A percentile compares a stretch with the other conserved stretches of the same genome.
Evolutionary conservation across 2,888 invertebrate genomes (phyloP).

Genomic region (Sesia apiformis): DNA sequence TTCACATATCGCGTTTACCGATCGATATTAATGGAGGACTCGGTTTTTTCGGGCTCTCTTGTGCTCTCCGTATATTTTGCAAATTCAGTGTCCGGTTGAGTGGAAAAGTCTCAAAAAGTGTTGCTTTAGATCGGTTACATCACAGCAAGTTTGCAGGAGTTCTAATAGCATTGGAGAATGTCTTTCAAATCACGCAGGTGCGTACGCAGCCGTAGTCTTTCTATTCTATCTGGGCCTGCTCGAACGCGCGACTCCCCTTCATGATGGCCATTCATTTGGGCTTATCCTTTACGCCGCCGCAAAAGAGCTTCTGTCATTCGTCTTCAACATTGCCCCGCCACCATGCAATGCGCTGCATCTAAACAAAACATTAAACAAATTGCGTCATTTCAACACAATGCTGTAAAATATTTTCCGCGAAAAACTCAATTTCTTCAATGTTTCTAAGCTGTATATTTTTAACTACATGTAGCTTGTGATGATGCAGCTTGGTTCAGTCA

Average conservation of each 20-base stretch:
- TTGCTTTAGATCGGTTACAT: constrained; percentile 66
- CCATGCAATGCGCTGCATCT: constrained; percentile 47
- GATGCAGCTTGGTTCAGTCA: constrained; percentile 5
- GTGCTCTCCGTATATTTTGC: constrained; percentile 55
- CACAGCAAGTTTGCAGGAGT: constrained; percentile 56
- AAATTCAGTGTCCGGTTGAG: constrained; percentile 54
- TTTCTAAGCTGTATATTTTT: background rate
- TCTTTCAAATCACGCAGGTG: constrained; percentile 87
- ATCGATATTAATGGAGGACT: constrained; percentile 79
- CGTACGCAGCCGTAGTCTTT: constrained; percentile 96
- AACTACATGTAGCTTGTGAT: background rate
- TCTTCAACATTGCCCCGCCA: constrained; percentile 53
- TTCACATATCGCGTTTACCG: constrained; percentile 69
- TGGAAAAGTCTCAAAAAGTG: constrained; percentile 65
- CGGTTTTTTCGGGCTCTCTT: constrained; percentile 62
- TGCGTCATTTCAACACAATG: constrained; percentile 27
- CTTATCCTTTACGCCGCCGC: constrained; percentile 73
- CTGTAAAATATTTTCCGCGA: background rate
- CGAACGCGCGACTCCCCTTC: constrained; percentile 77
- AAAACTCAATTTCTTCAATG: background rate
- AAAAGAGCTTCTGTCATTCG: constrained; percentile 69
- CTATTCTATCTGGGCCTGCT: constrained; percentile 92
- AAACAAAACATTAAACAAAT: constrained; percentile 50
- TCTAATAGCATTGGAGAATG: constrained; percentile 66
- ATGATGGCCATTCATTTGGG: constrained; percentile 74